Evolutionary conservation across 2,888 invertebrate genomes (phyloP), one percentile per base, ranked within the genome.

Genomic region (Cryptocheilus praepositus): DNA sequence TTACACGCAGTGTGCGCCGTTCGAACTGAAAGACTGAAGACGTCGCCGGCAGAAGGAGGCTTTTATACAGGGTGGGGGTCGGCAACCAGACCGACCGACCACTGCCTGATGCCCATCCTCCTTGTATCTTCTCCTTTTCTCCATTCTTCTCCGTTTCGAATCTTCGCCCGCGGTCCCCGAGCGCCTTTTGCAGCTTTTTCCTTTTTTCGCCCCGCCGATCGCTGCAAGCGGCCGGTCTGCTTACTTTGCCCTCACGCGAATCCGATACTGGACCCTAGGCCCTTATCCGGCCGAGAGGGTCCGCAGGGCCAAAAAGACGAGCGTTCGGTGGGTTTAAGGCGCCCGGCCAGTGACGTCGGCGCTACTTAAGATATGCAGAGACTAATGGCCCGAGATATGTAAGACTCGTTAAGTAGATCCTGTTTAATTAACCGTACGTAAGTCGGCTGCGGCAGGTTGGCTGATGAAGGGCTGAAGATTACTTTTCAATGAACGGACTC

Each of bases 41-140:
- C 74, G 79, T 79, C 76, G 74, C 76, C 65, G 79, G 73, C 76
- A 70, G 85, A 83, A 80, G 79, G 78, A 80, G 81, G 81, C 83
- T 85, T 85, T 84, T 85, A 85, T 85, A 85, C 76, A 84, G 83
- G 83, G 84, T 85, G 85, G 85, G 85, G 84, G 81, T 81, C 82
- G 67, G 73, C 83, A 74, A 81, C 74, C 77, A 79, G 71, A 77
- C 83, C 81, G 66, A 80, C 70, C 76, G 67, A 65, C 73, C 77
- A 79, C 79, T 71, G 73, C 60, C 64, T 74, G 73, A 75, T 81
- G 75, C 81, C 81, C 83, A 85, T 85, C 81, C 81, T 83, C 80
- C 77, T 79, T 71, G 77, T 74, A 74, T 74, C 75, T 77, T 67
- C 64, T 78, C 74, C 73, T 74, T 70, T 70, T 71, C 63, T 62